Evolutionary conservation across 2,113 vertebrate genomes (phyloP).

Genomic region (Sphaerodactylus townsendi): DNA sequence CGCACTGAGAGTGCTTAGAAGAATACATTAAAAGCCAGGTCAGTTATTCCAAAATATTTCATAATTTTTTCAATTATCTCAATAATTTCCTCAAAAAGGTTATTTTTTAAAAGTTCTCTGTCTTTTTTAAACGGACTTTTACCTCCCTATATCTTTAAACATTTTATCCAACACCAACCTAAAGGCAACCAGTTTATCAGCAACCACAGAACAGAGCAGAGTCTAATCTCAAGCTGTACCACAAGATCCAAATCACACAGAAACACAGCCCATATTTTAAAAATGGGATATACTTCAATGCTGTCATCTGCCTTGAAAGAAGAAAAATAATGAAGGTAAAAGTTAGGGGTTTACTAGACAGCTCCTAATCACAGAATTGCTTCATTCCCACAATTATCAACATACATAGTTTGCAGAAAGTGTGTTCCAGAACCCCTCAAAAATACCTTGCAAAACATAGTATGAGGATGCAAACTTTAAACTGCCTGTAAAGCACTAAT

Average conservation of each 20-base stretch:
- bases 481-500: background rate
- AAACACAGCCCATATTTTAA: background rate
- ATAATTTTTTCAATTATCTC: too few species aligned
- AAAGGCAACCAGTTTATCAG: background rate
- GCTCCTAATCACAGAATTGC: background rate
- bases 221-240: background rate
- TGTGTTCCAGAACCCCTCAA: fast-evolving
- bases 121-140: too few species aligned
- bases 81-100: too few species aligned
- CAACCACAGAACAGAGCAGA: background rate
- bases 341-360: fast-evolving
- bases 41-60: too few species aligned
- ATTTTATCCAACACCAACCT: background rate
- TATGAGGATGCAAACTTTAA: fast-evolving
- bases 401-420: background rate
- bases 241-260: background rate
- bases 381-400: background rate
- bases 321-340: background rate
- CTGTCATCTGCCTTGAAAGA: background rate
- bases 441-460: fast-evolving
- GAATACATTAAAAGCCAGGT: too few species aligned
- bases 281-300: too few species aligned
- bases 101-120: too few species aligned
- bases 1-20: too few species aligned
- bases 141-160: too few species aligned